Percentiles rank a stretch among this genome's conserved stretches.
Conservation (phyloP, 2,888 invertebrate species). For the Pseudococcus longispinus region DNA sequence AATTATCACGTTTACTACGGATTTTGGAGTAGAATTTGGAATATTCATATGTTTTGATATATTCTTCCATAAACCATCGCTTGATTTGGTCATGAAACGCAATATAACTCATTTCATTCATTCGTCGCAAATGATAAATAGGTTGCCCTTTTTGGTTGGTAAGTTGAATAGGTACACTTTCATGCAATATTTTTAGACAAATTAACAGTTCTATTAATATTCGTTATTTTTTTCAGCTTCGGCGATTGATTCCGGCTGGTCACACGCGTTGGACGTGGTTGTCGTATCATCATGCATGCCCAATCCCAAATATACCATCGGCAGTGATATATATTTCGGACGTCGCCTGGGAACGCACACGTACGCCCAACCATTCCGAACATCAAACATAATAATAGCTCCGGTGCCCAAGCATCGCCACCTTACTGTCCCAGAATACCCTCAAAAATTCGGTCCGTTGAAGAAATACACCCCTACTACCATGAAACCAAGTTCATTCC, state of each 20-base stretch:
- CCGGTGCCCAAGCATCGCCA: neutral
- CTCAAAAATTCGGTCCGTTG: neutral
- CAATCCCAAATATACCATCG: neutral
- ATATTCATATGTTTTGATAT: constrained; percentile 85
- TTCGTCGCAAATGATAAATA: constrained; percentile 82
- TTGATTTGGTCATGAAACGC: constrained; percentile 67
- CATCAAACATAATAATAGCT: neutral
- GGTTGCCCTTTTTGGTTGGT: constrained; percentile 79
- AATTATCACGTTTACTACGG: constrained; percentile 72
- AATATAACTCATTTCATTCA: constrained; percentile 71
- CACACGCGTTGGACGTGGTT: neutral
- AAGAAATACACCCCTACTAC: neutral
- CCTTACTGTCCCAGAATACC: neutral
- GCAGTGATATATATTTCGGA: neutral
- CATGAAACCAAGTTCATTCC: constrained; percentile 15
- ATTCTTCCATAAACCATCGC: constrained; percentile 74
- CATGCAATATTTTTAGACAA: neutral
- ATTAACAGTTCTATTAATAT: neutral
- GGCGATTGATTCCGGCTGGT: neutral
- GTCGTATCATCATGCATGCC: neutral
- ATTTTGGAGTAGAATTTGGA: constrained; percentile 82
- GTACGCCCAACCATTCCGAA: neutral
- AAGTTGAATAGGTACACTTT: constrained; percentile 14
- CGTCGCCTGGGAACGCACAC: neutral
- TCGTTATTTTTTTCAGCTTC: neutral